Percentiles rank a stretch among this genome's conserved stretches.
These are phyloP conservation scores for Agelaius phoeniceus DNA, from an alignment of 2,113 vertebrate species.

Conservation along the genomic window DNA sequence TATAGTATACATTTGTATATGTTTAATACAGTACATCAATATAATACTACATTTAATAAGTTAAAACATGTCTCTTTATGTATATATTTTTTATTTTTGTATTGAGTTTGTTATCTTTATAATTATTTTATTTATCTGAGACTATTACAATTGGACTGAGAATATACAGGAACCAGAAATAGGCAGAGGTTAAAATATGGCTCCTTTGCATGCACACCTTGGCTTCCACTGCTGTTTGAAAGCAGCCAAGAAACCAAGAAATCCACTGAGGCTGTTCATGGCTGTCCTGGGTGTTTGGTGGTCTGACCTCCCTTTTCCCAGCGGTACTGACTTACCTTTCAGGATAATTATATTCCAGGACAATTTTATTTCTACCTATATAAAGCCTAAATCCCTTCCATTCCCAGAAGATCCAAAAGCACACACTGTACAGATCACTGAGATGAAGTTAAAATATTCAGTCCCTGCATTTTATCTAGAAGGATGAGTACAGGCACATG, in stretches of 20 bases:
- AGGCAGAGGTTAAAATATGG: neutral
- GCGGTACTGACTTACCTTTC: neutral
- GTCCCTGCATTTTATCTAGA: neutral
- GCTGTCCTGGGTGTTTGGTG: neutral
- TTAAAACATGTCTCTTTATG: neutral
- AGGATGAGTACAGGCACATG: neutral
- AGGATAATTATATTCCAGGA: neutral
- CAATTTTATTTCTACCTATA: neutral
- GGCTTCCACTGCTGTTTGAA: neutral
- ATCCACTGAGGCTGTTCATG: rapidly evolving
- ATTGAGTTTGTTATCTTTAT: neutral
- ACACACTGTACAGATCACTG: rapidly evolving
- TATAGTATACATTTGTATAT: neutral
- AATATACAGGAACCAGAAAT: neutral
- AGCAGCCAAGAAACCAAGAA: neutral
- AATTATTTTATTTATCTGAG: neutral
- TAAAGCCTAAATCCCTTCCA: neutral
- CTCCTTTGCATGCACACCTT: neutral
- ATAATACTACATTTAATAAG: neutral
- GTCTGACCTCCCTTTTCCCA: neutral
- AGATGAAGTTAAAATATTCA: neutral
- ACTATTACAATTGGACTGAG: neutral
- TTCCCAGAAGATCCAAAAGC: neutral
- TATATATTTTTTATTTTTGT: neutral
- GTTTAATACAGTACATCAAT: neutral